Evolutionary conservation across 2,888 invertebrate species (phyloP).

Genomic region (Parnassius smintheus): DNA sequence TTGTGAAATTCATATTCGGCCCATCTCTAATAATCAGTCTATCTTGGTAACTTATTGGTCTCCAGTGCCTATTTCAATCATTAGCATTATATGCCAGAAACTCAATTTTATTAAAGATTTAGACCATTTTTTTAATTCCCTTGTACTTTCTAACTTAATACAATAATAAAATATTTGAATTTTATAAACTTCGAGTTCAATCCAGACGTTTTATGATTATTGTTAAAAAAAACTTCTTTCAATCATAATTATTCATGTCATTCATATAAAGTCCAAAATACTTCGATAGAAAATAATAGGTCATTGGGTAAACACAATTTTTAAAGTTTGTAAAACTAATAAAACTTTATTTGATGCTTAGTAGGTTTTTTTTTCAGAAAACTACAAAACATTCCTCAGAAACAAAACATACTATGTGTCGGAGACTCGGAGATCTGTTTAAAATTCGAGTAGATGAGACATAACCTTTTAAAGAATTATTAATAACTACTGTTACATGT

Average conservation of each 20-base stretch:
- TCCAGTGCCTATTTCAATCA: no score
- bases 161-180: no score
- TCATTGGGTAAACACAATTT: conserved; percentile 40
- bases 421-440: conserved; percentile 36
- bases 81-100: no score
- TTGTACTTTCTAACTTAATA: no score
- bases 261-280: conserved; percentile 26
- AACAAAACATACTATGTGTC: conserved; percentile 24
- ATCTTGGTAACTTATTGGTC: no score
- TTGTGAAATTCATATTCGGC: no score
- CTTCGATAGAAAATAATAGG: conserved; percentile 37
- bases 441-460: conserved; percentile 54
- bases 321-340: conserved; percentile 50
- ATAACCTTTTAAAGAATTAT: conserved; percentile 55
- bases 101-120: no score
- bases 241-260: neutral
- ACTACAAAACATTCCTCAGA: conserved; percentile 25
- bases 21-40: no score
- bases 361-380: conserved; percentile 13
- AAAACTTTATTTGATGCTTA: conserved; percentile 31
- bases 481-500: conserved; percentile 29
- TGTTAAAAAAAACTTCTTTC: no score
- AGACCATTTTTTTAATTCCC: no score
- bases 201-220: no score
- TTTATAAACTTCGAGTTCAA: no score